Conservation (phyloP, 2,888 invertebrate species). For the Epinotia bilunana region DNA sequence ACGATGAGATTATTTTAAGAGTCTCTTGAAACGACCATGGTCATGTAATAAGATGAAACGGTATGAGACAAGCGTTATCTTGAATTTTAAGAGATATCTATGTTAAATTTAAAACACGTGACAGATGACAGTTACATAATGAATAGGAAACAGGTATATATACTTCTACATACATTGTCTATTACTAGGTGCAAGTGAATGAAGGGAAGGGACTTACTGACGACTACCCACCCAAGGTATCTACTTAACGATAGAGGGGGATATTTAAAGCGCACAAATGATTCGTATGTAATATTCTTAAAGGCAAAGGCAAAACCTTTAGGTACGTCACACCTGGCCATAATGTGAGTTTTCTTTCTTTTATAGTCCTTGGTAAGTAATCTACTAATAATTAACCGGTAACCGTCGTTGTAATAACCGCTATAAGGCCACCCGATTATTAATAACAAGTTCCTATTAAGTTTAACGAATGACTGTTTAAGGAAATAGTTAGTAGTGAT, state of each 20-base stretch:
- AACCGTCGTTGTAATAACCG: background rate
- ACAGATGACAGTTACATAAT: slow-evolving; percentile 29
- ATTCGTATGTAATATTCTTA: background rate
- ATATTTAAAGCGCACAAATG: background rate
- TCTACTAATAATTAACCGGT: background rate
- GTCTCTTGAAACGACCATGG: slow-evolving; percentile 21
- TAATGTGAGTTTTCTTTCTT: too few species aligned
- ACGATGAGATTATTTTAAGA: slow-evolving; percentile 39
- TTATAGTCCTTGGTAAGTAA: too few species aligned
- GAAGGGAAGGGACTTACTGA: background rate
- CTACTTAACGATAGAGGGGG: background rate
- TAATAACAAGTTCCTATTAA: background rate
- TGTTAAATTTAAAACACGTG: slow-evolving; percentile 33
- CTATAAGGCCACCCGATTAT: background rate
- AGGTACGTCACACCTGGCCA: too few species aligned
- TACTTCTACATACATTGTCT: background rate
- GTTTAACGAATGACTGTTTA: slow-evolving; percentile 6
- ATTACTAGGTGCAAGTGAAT: background rate
- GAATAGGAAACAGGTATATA: background rate
- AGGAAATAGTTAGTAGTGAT: slow-evolving; percentile 7
- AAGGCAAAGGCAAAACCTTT: too few species aligned
- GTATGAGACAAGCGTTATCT: slow-evolving; percentile 27
- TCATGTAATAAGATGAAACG: slow-evolving; percentile 35
- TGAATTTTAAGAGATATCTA: slow-evolving; percentile 7
- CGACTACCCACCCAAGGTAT: too few species aligned